These are phyloP conservation scores for Amblyopsis hoosieri DNA, from an alignment of 2,797 vertebrate genomes.

Conservation along the genomic window DNA sequence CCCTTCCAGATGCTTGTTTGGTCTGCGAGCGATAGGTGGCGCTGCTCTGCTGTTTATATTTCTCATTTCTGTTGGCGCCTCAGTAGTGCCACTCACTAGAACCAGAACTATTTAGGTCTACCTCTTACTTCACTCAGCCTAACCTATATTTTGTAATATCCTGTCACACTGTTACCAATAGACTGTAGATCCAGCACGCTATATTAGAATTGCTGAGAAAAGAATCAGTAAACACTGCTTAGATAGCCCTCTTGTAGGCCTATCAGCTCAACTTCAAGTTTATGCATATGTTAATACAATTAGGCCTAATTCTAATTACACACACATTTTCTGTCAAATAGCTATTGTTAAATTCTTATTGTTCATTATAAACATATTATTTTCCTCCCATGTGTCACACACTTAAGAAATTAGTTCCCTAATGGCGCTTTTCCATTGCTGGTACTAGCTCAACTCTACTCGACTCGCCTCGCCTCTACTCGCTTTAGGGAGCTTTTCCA, in stretches of 20 bases:
- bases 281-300: no score
- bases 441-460: no score
- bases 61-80: not conserved
- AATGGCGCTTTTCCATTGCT: not conserved
- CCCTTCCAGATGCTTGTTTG: slow-evolving; percentile 33
- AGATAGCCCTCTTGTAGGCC: no score
- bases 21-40: slow-evolving; percentile 65
- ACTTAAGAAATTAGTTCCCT: slow-evolving; percentile 3
- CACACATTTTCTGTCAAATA: no score
- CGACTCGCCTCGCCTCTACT: no score
- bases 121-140: not conserved
- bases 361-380: not conserved
- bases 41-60: slow-evolving; percentile 54
- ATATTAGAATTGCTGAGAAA: not conserved
- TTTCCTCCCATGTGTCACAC: slow-evolving; percentile 1
- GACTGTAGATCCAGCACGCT: not conserved
- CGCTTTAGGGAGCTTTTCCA: no score
- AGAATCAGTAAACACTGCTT: not conserved
- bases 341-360: no score
- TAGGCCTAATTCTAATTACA: no score
- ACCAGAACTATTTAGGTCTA: not conserved
- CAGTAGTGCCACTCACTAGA: not conserved
- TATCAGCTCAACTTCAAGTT: no score
- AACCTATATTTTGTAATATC: not conserved
- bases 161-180: not conserved